Evolutionary conservation across 1,140 invertebrate species (phyloP), one percentile per base, ranked within the genome.

Genomic region (Meloidogyne exigua): DNA sequence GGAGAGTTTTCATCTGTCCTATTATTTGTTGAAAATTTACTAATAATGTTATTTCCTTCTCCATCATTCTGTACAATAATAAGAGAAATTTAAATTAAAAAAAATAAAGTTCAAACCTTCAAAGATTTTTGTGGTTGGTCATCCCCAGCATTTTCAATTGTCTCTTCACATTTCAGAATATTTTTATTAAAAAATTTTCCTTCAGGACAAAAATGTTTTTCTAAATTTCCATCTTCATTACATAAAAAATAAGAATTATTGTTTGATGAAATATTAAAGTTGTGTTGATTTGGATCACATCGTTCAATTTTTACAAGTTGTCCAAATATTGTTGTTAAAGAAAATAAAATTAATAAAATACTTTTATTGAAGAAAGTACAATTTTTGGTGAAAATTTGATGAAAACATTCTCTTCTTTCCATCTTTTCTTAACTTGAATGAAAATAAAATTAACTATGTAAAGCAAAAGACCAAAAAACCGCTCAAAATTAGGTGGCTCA

Each of bases 141-240:
- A n/a, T n/a, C n/a, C n/a, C n/a, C n/a, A n/a, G n/a, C n/a, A n/a
- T n/a, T n/a, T n/a, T n/a, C n/a, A n/a, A n/a, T n/a, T n/a, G n/a
- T n/a, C n/a, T n/a, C 10, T 64, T 84, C 86, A 57, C 85, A 86
- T 70, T 85, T 81, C n/a, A 72, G 44, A 9, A 75, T 77, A 21
- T 74, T 77, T 32, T 44, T 36, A 69, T 88, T 87, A 69, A 86
- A 86, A 12, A 76, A 63, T 74, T 84, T 87, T 1, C 84, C 85
- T 32, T 77, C 63, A 9, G 79, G 76, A 68, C 85, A 86, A 65
- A 80, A 80, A 72, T 64, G 72, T 76, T 75, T 75, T 44, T 49
- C 74, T 44, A 75, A 39, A 66, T 70, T 83, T 76, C 80, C 80
- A 64, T 81, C 77, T 39, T 68, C 62, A 68, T 81, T 81, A 28